Evolutionary conservation across 1,140 invertebrate genomes (phyloP), one percentile per base, ranked within the genome.

Genomic region (Lineus longissimus): DNA sequence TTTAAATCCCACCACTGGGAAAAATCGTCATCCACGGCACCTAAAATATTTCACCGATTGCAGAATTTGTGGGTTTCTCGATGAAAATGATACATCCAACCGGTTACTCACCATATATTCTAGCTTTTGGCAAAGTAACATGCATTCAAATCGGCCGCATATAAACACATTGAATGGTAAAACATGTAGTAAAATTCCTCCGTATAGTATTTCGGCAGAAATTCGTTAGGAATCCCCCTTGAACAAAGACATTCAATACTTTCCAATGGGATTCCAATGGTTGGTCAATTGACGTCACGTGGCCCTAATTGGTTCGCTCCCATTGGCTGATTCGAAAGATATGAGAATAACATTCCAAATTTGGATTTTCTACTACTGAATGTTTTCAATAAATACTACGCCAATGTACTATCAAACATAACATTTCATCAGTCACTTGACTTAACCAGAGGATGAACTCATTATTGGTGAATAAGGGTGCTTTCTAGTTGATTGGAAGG

Each of bases 161-260:
- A 60, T 62, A 58, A 61, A 61, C 27, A 54, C 61, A 30, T 62
- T 47, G 33, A 22, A 47, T 65, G 55, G 41, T 47, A 60, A 62
- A 45, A 30, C 67, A 64, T 67, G 69, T 73, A 65, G 68, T 72
- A 70, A 67, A n/a, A 36, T 36, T 36, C 33, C 33, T 36, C 33
- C 33, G 33, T 36, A 36, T 4, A n/a, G n/a, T n/a, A n/a, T n/a
- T n/a, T n/a, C n/a, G n/a, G n/a, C n/a, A n/a, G 4, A 36, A 70
- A 70, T 69, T 70, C 66, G 56, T 65, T 70, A 69, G 70, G 67
- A 71, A 66, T 67, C 65, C 67, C 66, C 62, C 55, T 57, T 64
- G 63, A 67, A 76, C 72, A 74, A 76, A 74, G 73, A 72, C 72
- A 68, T 55, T 63, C 68, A 71, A 67, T 65, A 69, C 59, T 63